Base-by-base conservation (phyloP, 2,888 invertebrate genomes). In the Pristionchus exspectatus region DNA sequence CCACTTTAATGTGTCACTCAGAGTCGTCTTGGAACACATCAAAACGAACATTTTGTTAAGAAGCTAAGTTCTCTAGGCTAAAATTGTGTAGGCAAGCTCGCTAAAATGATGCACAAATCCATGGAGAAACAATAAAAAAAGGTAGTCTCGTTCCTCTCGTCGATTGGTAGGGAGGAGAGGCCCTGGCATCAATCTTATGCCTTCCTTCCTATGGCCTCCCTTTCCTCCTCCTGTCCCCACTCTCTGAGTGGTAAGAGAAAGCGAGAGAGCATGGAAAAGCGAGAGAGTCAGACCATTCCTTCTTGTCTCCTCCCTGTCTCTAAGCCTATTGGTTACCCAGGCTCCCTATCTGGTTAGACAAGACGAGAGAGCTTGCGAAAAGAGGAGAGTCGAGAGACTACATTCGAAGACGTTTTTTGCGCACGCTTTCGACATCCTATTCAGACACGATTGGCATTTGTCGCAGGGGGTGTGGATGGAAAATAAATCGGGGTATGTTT, bases 61-160 rank as follows among this genome's bases (percentile, higher is more conserved):
- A n/a, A n/a, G n/a, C n/a, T n/a, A n/a, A n/a, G n/a, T n/a, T n/a
- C n/a, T n/a, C n/a, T n/a, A n/a, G n/a, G n/a, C n/a, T n/a, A n/a
- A n/a, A n/a, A n/a, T n/a, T n/a, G n/a, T n/a, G n/a, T n/a, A n/a
- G n/a, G n/a, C n/a, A n/a, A n/a, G n/a, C n/a, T n/a, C n/a, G n/a
- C n/a, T n/a, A n/a, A n/a, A n/a, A n/a, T n/a, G n/a, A n/a, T n/a
- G n/a, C n/a, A n/a, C n/a, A n/a, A n/a, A n/a, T n/a, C n/a, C n/a
- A n/a, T n/a, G n/a, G n/a, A 81, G 81, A 50, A 81, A 50, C 56
- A 54, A 83, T 83, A 83, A 83, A 85, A 30, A 56, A 38, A 59
- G 56, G 33, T 59, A 85, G 38, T 44, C 59, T 56, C 30, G 21
- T 85, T 30, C 14, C n/a, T 84, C 84, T 1, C 54, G 38, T 24